Evolutionary conservation across 2,113 vertebrate species (phyloP), one percentile per base, ranked within the genome.

Genomic region (Gobius niger): DNA sequence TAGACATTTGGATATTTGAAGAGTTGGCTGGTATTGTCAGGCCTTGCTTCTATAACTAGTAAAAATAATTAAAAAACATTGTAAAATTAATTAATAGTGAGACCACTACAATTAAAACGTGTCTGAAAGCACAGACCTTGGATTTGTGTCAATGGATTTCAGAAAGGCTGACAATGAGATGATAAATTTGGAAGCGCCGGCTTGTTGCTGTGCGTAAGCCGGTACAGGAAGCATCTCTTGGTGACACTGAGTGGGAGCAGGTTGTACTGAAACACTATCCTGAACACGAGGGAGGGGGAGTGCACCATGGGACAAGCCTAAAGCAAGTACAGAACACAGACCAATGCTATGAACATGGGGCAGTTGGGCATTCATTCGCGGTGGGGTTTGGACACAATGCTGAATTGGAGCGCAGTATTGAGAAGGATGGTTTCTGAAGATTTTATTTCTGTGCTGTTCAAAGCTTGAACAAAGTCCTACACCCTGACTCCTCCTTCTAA

Each of bases 201-300:
- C 50, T 68, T 68, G 9, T 63, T 63, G 67, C 40, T 73, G 42
- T 1, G 15, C 24, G 68, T 51, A 40, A 42, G 34, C 40, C 5
- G 63, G 12, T 76, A 50, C 53, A 78, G 70, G 53, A 64, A 70
- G 16, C 6, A 1, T 68, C 70, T 83, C 51, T 50, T 67, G 73
- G 78, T 85, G 70, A 82, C 73, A 77, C 67, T 72, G 78, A 81
- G 75, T 84, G 79, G 81, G 82, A 78, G 82, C 60, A 78, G 75
- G 57, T 67, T 74, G 73, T 72, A 71, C 77, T 71, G 60, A 85
- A 67, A 83, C 63, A 53, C 62, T 63, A 46, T 56, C 61, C 69
- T 74, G 76, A 72, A 82, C 18, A 82, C 62, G 63, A 53, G 67
- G 65, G 71, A 73, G 61, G 41, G 52, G 61, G 41, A 63, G 41